These are phyloP conservation scores for Cirrhinus mrigala DNA, from an alignment of 2,797 vertebrate genomes.

Conservation along the genomic window DNA sequence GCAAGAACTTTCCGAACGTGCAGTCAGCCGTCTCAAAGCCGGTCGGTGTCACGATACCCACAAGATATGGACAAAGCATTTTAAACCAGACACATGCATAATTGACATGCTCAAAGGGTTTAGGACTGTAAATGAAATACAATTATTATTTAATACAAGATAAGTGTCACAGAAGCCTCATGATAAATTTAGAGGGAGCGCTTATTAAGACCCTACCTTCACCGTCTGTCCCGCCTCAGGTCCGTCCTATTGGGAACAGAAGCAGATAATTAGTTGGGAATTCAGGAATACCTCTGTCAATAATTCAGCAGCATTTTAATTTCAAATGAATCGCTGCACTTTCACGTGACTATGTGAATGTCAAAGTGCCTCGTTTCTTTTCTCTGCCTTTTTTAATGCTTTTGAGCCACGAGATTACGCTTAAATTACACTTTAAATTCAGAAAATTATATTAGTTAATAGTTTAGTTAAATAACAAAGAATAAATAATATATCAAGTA, in stretches of 20 bases:
- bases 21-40: slow-evolving; percentile 38
- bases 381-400: background rate
- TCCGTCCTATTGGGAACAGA: slow-evolving; percentile 85
- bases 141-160: slow-evolving; percentile 79
- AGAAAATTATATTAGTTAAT: background rate
- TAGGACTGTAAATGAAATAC: slow-evolving; percentile 73
- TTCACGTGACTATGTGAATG: slow-evolving; percentile 54
- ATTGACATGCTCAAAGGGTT: slow-evolving; percentile 73
- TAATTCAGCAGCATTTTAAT: slow-evolving; percentile 79
- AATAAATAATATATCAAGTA: background rate
- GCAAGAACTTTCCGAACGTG: background rate
- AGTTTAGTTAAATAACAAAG: background rate
- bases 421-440: background rate
- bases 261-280: slow-evolving; percentile 73
- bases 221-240: slow-evolving; percentile 93
- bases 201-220: slow-evolving; percentile 90
- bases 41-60: slow-evolving; percentile 45
- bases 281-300: slow-evolving; percentile 78
- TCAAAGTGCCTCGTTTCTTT: slow-evolving; percentile 35
- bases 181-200: slow-evolving; percentile 75
- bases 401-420: background rate
- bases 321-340: slow-evolving; percentile 69
- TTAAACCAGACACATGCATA: slow-evolving; percentile 69
- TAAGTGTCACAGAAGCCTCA: slow-evolving; percentile 76
- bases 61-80: slow-evolving; percentile 67